These are phyloP conservation scores for Eulimnadia texana DNA, from an alignment of 1,140 invertebrate species.

Conservation along the genomic window DNA sequence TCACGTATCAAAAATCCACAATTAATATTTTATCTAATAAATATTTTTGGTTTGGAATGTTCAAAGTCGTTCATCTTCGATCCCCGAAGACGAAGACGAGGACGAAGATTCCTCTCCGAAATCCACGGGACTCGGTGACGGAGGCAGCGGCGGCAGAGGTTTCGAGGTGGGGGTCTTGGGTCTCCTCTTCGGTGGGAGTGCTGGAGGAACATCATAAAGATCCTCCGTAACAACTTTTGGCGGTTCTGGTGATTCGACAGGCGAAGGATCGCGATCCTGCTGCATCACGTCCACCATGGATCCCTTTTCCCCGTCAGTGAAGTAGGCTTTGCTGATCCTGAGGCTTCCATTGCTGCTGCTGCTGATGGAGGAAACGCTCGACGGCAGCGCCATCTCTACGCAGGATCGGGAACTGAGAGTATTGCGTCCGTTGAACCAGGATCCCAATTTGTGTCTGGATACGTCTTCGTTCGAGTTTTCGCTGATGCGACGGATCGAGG, in stretches of 20 bases:
- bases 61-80: background rate
- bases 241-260: background rate
- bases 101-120: background rate
- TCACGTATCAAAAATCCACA: too few relatives aligned
- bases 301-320: slow-evolving; percentile 14
- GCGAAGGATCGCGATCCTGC: background rate
- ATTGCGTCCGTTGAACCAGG: slow-evolving; percentile 17
- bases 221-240: background rate
- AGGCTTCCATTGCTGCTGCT: background rate
- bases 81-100: background rate
- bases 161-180: background rate
- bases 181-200: background rate
- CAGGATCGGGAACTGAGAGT: slow-evolving; percentile 1
- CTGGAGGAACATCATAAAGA: background rate
- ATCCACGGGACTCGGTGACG: background rate
- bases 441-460: slow-evolving; percentile 13
- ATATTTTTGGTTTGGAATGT: background rate
- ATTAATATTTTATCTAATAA: background rate
- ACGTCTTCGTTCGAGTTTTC: too few relatives aligned
- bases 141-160: background rate
- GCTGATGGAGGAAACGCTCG: background rate
- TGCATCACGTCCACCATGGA: slow-evolving; percentile 13
- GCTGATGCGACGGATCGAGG: background rate
- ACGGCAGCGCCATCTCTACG: slow-evolving; percentile 8
- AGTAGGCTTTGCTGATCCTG: slow-evolving; percentile 10